Evolutionary conservation across 2,888 invertebrate genomes (phyloP).

Genomic region (Eudemis profundana): DNA sequence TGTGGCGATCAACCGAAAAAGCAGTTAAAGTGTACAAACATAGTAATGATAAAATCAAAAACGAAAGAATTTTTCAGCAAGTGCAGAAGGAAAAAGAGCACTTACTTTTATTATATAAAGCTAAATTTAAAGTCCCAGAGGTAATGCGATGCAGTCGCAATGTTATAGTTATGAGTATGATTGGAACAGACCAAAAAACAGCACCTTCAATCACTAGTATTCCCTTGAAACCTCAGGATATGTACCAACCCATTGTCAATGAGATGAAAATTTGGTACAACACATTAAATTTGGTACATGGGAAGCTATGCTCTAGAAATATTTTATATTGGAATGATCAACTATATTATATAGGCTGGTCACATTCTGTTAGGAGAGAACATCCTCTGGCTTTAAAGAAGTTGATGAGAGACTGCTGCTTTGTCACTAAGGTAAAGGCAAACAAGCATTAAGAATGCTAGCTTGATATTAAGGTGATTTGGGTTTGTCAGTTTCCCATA

Average conservation of each 20-base stretch:
- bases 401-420: constrained; percentile 30
- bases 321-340: neutral
- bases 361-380: constrained; percentile 22
- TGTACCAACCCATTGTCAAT: constrained; percentile 5
- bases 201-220: constrained; percentile 12
- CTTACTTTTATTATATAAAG: neutral
- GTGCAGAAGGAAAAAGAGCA: constrained; percentile 22
- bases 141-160: neutral
- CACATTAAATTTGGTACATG: constrained; percentile 15
- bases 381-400: constrained; percentile 25
- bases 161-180: constrained; percentile 20
- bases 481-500: too few relatives aligned
- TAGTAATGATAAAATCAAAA: neutral
- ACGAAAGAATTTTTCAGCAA: constrained; percentile 16
- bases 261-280: constrained; percentile 23
- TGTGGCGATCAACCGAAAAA: constrained; percentile 1
- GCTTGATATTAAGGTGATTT: too few relatives aligned
- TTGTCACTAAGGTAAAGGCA: constrained; percentile 31
- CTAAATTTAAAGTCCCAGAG: constrained; percentile 7
- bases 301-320: constrained; percentile 7
- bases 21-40: constrained; percentile 32
- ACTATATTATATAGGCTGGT: constrained; percentile 22
- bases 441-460: too few relatives aligned
- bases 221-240: neutral
- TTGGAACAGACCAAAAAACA: neutral